Base-by-base conservation (phyloP, 2,888 invertebrate genomes). In the Caenorhabditis imperialis region DNA sequence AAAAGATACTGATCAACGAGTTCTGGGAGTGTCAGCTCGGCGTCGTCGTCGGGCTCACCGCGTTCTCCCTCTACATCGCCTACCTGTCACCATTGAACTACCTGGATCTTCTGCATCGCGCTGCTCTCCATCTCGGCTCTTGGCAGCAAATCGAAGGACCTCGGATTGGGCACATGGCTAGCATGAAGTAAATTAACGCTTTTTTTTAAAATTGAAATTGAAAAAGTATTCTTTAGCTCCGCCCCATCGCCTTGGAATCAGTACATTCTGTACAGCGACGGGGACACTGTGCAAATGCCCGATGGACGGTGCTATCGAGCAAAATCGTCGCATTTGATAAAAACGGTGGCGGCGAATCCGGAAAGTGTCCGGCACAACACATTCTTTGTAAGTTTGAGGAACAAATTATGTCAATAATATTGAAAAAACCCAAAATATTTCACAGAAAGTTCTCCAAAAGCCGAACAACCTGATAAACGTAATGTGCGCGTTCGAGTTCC, bases 271-370 rank as follows among this genome's bases (percentile, higher is more conserved):
- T 81, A 81, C 45, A 42, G 48, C 16, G 77, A 79, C 20, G 76
- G 73, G 10, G 78, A 79, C 37, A 69, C 75, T 0, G 78, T 81
- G 16, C 77, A 78, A 50, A 63, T 74, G 63, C 75, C 78, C 0
- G 78, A 77, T 63, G 81, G 80, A 7, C 57, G 60, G 30, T 78
- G 76, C 51, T 81, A 74, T 62, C 55, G 71, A 44, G 76, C 77
- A 7, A 57, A 75, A 45, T 18, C 69, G 20, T 75, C 77, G 5
- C 18, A 35, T 18, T 38, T 47, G 18, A 57, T 81, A 5, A 30
- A 62, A 35, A 92, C 92, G 18, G 95, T 94, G 72, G 93, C 94
- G 16, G 96, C 96, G 0, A 92, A 93, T 86, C 97, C 97, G 0
- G 93, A 93, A 14, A 93, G 94, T 88, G 89, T 91, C 37, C 92